Base-by-base conservation (phyloP, 2,797 vertebrate species). In the Eleutherodactylus coqui region DNA sequence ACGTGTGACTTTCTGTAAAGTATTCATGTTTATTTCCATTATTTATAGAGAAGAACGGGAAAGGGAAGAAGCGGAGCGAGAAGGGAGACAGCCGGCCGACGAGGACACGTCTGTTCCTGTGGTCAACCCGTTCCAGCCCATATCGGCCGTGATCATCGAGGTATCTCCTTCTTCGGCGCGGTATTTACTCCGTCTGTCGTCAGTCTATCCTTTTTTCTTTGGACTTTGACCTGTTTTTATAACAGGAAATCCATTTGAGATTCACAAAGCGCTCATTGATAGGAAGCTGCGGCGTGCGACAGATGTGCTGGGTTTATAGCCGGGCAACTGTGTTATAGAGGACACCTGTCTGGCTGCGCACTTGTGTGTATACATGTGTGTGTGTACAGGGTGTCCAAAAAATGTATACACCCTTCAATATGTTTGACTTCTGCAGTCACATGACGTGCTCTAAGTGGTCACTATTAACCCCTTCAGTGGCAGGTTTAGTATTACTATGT, bases 51-150 rank as follows among this genome's bases (percentile, higher is more conserved):
- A 94, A n/a, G 92, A 92, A 78, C 93, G 92, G 90, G 96, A 97
- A 87, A 91, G 80, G 43, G 96, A 97, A 79, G 96, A 95, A 88
- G 93, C 92, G 0, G 94, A 95, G 38, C 88, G 84, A 8, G 92
- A 95, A 87, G 96, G 91, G 75, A 89, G 89, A 83, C 90, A 51
- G 16, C 47, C 86, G 84, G 86, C 91, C 34, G 91, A 92, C 72
- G 92, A 92, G 19, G 88, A 92, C 86, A 93, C 94, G 51, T 88
- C 92, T 88, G 93, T 93, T 67, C 90, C 91, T 81, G 91, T 92
- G 90, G 91, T 86, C 85, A 95, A 94, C 85, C 94, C 96, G 73
- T 96, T 96, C 92, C 95, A 95, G 92, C 96, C 95, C 69, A 96
- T 96, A 92, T 89, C 92, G 89, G 89, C 92, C 72, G 92, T 97